Conservation (phyloP, 2,797 vertebrate species). For the Anabacerthia variegaticeps region DNA sequence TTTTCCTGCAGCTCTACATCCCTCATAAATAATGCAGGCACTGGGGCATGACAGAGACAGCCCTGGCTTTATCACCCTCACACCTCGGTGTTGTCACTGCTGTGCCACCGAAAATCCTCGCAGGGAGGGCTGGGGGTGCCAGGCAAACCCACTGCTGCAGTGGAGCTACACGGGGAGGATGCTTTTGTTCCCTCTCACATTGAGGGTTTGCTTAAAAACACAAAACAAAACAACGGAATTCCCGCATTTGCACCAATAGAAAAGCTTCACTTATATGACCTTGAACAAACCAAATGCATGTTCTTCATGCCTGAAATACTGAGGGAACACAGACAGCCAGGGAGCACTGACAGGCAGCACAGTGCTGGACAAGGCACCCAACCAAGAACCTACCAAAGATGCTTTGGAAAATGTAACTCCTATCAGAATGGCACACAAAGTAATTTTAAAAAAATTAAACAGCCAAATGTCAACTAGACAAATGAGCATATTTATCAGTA, state of each 20-base stretch:
- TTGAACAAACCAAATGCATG: not conserved
- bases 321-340: not conserved
- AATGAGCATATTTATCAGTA: not conserved
- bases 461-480: not conserved
- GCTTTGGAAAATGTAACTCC: not conserved
- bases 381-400: not conserved
- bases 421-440: not conserved
- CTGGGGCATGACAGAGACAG: not conserved
- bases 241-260: not conserved
- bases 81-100: not conserved
- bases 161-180: not conserved
- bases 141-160: not conserved
- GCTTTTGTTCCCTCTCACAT: not conserved
- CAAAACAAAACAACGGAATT: not conserved
- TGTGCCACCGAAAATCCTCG: not conserved
- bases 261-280: not conserved
- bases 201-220: not conserved
- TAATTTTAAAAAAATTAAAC: not conserved
- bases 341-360: not conserved
- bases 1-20: constrained; percentile 37
- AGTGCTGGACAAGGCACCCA: not conserved
- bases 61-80: not conserved
- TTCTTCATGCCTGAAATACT: not conserved
- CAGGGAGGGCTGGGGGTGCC: not conserved
- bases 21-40: constrained; percentile 62